phyloP scores from a whole-genome alignment of 2,888 invertebrate genomes.

The Strigamia transsilvanica region DNA sequence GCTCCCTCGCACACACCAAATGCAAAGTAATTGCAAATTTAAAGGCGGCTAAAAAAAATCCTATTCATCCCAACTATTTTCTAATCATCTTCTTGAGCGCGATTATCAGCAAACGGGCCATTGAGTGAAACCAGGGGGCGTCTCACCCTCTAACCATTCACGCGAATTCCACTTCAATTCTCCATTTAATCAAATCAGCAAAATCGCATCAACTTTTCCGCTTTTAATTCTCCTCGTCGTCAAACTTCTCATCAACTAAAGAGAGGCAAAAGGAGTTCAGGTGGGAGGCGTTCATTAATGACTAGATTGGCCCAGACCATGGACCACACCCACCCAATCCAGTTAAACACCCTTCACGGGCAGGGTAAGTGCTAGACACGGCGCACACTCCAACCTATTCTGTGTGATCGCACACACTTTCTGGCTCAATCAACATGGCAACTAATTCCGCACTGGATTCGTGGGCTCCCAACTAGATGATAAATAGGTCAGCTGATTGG shows the following conservation, averaged over 20 bases:
- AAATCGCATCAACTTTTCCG: conserved; percentile 38
- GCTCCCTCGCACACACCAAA: not conserved
- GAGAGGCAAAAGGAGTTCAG: not conserved
- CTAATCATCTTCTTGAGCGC: conserved; percentile 19
- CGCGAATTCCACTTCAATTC: conserved; percentile 22
- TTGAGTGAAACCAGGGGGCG: conserved; percentile 17
- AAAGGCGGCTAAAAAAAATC: not conserved
- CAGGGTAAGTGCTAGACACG: not conserved
- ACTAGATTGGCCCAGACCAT: conserved; percentile 28
- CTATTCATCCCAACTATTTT: conserved; percentile 22
- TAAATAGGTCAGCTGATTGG: conserved; percentile 38
- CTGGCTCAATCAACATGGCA: conserved; percentile 35
- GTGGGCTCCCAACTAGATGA: conserved; percentile 30
- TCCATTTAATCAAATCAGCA: conserved; percentile 21
- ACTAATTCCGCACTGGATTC: conserved; percentile 12
- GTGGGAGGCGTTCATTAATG: conserved; percentile 10
- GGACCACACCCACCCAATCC: conserved; percentile 27
- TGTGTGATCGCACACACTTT: conserved; percentile 38
- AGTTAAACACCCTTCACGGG: conserved; percentile 11
- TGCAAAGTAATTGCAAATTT: conserved; percentile 38
- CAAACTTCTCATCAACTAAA: conserved; percentile 9
- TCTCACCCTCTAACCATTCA: not conserved
- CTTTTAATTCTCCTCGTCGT: conserved; percentile 14
- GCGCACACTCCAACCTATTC: conserved; percentile 10
- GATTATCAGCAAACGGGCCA: conserved; percentile 24